These are phyloP conservation scores for Clarias laeviceps DNA, from an alignment of 2,797 vertebrate genomes.

Conservation along the genomic window DNA sequence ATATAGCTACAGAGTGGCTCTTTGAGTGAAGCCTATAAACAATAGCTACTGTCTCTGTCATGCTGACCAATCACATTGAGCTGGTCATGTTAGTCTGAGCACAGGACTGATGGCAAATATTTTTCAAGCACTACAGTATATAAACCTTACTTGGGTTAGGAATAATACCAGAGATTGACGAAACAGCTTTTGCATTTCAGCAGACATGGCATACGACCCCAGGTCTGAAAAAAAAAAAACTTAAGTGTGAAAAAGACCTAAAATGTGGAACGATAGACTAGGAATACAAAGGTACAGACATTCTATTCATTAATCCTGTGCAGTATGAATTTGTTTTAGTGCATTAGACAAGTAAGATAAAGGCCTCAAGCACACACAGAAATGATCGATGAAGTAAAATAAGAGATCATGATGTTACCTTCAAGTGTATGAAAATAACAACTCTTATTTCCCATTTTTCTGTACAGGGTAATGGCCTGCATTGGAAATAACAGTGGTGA, in stretches of 20 bases:
- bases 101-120: neutral
- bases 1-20: neutral
- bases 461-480: slow-evolving; percentile 65
- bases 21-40: neutral
- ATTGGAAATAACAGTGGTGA: slow-evolving; percentile 71
- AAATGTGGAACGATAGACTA: neutral
- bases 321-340: neutral
- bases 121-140: neutral
- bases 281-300: neutral
- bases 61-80: neutral
- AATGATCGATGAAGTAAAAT: neutral
- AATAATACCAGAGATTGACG: neutral
- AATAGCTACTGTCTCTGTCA: neutral
- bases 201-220: neutral
- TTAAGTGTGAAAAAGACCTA: neutral
- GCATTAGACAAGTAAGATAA: neutral
- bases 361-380: too few species aligned
- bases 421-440: neutral
- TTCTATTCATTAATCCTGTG: too few species aligned
- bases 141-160: neutral
- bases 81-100: neutral
- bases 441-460: slow-evolving; percentile 27
- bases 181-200: neutral
- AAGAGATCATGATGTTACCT: neutral
- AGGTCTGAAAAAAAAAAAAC: neutral